A percentile compares a stretch with the other conserved stretches of the same genome.
Evolutionary conservation across 2,797 vertebrate species (phyloP).

Genomic region (Siniperca obscura): DNA sequence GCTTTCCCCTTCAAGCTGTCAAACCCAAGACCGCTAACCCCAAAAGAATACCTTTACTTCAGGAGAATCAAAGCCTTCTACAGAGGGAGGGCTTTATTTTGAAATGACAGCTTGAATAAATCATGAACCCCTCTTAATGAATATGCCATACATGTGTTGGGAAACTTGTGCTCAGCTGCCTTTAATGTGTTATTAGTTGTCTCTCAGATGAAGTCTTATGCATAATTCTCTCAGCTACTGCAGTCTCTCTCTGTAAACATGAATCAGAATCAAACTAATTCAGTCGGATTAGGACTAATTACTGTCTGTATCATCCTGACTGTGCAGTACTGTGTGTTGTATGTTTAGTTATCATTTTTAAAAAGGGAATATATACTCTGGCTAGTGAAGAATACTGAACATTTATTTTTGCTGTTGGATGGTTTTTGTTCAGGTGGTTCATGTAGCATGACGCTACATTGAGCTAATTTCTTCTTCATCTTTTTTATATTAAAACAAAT

Average conservation of each 20-base stretch:
- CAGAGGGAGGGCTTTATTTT: slow-evolving; percentile 51
- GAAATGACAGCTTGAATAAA: slow-evolving; percentile 56
- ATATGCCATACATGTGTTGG: slow-evolving; percentile 39
- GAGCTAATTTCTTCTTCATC: slow-evolving; percentile 28
- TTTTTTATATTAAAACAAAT: slow-evolving; percentile 64
- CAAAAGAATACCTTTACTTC: slow-evolving; percentile 26
- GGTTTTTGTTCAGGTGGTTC: slow-evolving; percentile 32
- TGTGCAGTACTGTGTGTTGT: slow-evolving; percentile 2
- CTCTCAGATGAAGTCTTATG: slow-evolving; percentile 55
- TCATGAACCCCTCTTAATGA: slow-evolving; percentile 40
- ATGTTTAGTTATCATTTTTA: slow-evolving; percentile 28
- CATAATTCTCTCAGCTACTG: slow-evolving; percentile 54
- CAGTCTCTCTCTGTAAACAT: slow-evolving; percentile 53
- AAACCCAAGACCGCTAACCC: slow-evolving; percentile 16
- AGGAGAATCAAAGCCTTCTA: slow-evolving; percentile 37
- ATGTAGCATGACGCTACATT: background rate
- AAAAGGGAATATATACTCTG: slow-evolving; percentile 20
- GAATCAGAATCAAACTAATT: slow-evolving; percentile 61
- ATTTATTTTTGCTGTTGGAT: slow-evolving; percentile 31
- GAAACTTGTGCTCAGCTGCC: slow-evolving; percentile 44
- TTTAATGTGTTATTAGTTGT: slow-evolving; percentile 65
- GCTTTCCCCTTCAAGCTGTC: slow-evolving; percentile 24
- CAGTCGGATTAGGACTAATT: slow-evolving; percentile 64
- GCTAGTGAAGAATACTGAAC: slow-evolving; percentile 13
- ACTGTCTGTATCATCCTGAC: slow-evolving; percentile 35